Evolutionary conservation across 2,888 invertebrate genomes (phyloP), one percentile per base, ranked within the genome.

Genomic region (Leucoptera coffeella): DNA sequence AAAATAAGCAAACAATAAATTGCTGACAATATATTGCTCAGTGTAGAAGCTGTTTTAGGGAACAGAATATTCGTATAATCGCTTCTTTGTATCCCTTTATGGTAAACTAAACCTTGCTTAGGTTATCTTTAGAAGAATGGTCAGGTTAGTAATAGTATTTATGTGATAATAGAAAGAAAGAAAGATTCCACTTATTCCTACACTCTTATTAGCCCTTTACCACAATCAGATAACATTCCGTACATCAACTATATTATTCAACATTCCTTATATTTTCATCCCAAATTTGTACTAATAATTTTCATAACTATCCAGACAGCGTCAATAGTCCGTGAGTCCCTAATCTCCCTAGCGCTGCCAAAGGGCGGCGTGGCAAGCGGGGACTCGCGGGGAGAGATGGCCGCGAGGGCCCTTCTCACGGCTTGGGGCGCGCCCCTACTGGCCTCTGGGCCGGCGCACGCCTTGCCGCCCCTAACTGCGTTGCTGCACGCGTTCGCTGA

Each of bases 261-360:
- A n/a, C n/a, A n/a, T n/a, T n/a, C n/a, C 17, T 7, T 17, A 17
- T 17, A 17, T 17, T 17, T 17, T 8, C 17, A 7, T 17, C 17
- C 17, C 6, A n/a, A n/a, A n/a, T n/a, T n/a, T 17, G 5, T 17
- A 17, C 17, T 7, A 23, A 23, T 10, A 23, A 12, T 23, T 5
- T 10, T 6, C 6, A 14, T 6, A 24, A 13, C 12, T 20, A 38
- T 37, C 9, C 46, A 80, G 79, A 76, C 75, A 3, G 75, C 74
- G 29, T 54, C 71, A 20, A 64, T 80, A 26, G 62, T 79, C 12
- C 75, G 76, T 38, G 71, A 79, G 38, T 74, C 78, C 12, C 42
- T 65, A 13, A 40, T 62, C 23, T 48, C 50, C 12, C 41, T 60
- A 34, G 42, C 55, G 24, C 42, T 60, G 33, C 41, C 49, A 4